Evolutionary conservation across 2,888 invertebrate species (phyloP).

Genomic region (Craniophora ligustri): DNA sequence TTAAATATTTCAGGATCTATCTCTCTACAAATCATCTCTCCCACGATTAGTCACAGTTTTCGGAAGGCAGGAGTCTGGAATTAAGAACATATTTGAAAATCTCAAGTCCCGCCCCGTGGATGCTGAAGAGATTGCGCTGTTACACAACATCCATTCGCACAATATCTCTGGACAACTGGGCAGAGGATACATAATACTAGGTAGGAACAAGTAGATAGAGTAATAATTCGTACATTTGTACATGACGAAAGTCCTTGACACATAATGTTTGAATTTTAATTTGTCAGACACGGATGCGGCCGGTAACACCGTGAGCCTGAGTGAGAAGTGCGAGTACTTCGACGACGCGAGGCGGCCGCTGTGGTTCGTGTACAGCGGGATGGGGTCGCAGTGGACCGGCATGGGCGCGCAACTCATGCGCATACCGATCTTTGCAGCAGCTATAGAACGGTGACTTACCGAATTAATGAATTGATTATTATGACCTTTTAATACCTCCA

Average conservation of each 20-base stretch:
- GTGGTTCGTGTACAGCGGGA: slow-evolving; percentile 92
- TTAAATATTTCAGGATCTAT: slow-evolving; percentile 31
- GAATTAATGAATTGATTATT: too few relatives aligned
- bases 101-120: background rate
- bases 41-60: slow-evolving; percentile 86
- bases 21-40: slow-evolving; percentile 60
- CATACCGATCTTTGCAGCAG: slow-evolving; percentile 88
- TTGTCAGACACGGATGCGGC: slow-evolving; percentile 63
- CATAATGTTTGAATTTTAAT: slow-evolving; percentile 38
- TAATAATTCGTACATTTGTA: too few relatives aligned
- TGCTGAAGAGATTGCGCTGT: slow-evolving; percentile 1
- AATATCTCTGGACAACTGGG: slow-evolving; percentile 61
- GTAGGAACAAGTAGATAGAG: background rate
- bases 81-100: background rate
- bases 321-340: slow-evolving; percentile 67
- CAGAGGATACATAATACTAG: slow-evolving; percentile 52
- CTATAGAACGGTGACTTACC: slow-evolving; percentile 87
- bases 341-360: slow-evolving; percentile 83
- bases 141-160: slow-evolving; percentile 1
- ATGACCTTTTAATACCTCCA: too few relatives aligned
- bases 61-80: slow-evolving; percentile 85
- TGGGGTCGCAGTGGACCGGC: too few relatives aligned
- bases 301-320: slow-evolving; percentile 62
- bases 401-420: slow-evolving; percentile 90
- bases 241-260: background rate